Percentiles rank a stretch among this genome's conserved stretches.
phyloP scores from a whole-genome alignment of 2,797 vertebrate genomes.

The Acanthopagrus latus region DNA sequence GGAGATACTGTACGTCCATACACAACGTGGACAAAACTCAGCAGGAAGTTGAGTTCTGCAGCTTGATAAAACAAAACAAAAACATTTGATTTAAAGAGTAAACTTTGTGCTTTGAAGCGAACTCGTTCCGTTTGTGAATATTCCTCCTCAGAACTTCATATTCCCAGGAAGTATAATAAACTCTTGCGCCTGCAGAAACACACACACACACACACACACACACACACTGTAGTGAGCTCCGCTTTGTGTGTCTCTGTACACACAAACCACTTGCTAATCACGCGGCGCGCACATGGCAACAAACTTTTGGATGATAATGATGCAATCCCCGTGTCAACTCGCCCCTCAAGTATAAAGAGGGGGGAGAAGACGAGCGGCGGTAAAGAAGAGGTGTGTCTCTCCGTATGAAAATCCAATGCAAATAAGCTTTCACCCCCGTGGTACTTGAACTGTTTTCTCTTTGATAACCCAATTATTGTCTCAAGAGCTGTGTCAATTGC shows the following conservation, averaged over 20 bases:
- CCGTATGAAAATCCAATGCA: slow-evolving; percentile 99
- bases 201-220: slow-evolving; percentile 12
- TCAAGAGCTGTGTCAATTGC: slow-evolving; percentile 99
- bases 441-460: slow-evolving; percentile 99
- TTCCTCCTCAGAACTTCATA: slow-evolving; percentile 41
- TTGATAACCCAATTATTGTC: slow-evolving; percentile 99
- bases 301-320: slow-evolving; percentile 96
- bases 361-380: slow-evolving; percentile 78
- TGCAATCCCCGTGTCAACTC: slow-evolving; percentile 93
- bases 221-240: slow-evolving; percentile 3
- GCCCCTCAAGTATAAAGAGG: slow-evolving; percentile 89
- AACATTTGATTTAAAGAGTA: slow-evolving; percentile 29
- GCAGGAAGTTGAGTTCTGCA: not conserved
- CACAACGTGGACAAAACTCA: not conserved
- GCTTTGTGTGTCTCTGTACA: slow-evolving; percentile 22
- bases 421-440: slow-evolving; percentile 99
- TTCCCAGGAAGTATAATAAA: slow-evolving; percentile 62
- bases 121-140: slow-evolving; percentile 35
- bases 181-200: slow-evolving; percentile 30
- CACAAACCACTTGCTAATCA: slow-evolving; percentile 87
- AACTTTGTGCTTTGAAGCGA: slow-evolving; percentile 58
- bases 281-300: slow-evolving; percentile 88
- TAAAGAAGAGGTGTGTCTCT: slow-evolving; percentile 94
- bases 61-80: not conserved
- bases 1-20: too few species aligned